A percentile compares a stretch with the other conserved stretches of the same genome.
Conservation (phyloP, 2,113 vertebrate species). For the Platycercus adscitus region DNA sequence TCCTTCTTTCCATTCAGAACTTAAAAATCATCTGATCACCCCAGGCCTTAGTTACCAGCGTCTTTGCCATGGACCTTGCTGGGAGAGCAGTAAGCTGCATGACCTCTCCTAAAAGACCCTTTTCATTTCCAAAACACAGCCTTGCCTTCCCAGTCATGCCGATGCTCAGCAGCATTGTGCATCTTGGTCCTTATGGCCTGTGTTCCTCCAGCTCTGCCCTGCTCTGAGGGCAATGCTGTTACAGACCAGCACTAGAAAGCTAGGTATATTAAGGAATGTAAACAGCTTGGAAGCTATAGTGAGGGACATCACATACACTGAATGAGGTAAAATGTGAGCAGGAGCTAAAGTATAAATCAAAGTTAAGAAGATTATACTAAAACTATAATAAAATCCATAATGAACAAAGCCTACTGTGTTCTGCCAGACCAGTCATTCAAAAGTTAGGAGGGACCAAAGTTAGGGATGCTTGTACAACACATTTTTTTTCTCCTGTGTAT, state of each 20-base stretch:
- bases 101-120: neutral
- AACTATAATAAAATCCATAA: neutral
- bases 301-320: neutral
- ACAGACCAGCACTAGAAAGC: neutral
- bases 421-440: neutral
- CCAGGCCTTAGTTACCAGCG: neutral
- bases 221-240: no score
- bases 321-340: neutral
- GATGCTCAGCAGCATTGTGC: fast-evolving
- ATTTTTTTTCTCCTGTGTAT: neutral
- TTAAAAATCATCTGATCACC: neutral
- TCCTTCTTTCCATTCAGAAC: neutral
- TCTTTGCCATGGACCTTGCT: neutral
- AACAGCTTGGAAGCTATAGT: neutral
- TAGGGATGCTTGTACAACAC: neutral
- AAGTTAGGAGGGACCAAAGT: neutral
- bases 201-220: neutral
- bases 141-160: neutral
- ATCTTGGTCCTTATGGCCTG: fast-evolving
- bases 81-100: neutral
- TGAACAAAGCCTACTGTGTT: neutral
- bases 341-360: neutral
- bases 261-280: neutral
- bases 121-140: neutral
- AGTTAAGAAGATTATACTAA: neutral